Percentiles rank a stretch among this genome's conserved stretches.
Conservation (phyloP, 2,113 vertebrate species). For the Phodopus roborovskii region DNA sequence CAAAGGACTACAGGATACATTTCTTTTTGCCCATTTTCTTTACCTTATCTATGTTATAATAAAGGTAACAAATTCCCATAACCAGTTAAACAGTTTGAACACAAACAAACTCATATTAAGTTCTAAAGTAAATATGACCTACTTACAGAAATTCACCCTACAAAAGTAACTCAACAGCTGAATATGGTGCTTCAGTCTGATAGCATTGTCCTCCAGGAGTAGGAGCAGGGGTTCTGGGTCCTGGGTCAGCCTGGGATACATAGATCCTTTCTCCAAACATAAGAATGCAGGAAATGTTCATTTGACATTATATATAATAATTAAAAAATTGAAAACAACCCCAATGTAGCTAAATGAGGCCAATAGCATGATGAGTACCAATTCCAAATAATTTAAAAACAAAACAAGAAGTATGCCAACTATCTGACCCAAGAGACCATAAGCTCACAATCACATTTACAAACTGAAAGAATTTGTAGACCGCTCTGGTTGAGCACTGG, state of each 20-base stretch:
- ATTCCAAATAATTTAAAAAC: slow-evolving; percentile 5
- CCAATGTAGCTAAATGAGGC: background rate
- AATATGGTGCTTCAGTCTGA: background rate
- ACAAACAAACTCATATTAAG: slow-evolving; percentile 47
- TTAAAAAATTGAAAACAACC: slow-evolving; percentile 15
- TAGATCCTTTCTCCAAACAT: background rate
- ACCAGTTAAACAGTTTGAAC: background rate
- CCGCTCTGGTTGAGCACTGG: too few relatives aligned
- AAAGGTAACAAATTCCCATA: background rate
- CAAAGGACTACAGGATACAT: slow-evolving; percentile 1
- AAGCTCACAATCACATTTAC: slow-evolving; percentile 26
- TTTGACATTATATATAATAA: slow-evolving; percentile 17
- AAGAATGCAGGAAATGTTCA: slow-evolving; percentile 15
- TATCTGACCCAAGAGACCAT: background rate
- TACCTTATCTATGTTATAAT: slow-evolving; percentile 6
- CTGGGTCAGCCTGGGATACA: background rate
- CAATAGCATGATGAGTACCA: background rate
- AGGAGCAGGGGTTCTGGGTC: background rate
- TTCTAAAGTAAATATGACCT: slow-evolving; percentile 11
- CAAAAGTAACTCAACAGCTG: slow-evolving; percentile 35
- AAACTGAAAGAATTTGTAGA: background rate
- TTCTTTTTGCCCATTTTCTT: slow-evolving; percentile 47
- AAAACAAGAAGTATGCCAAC: slow-evolving; percentile 1
- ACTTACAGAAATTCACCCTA: slow-evolving; percentile 16
- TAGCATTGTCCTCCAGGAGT: background rate